These are phyloP conservation scores for Diabrotica undecimpunctata DNA, from an alignment of 1,140 invertebrate species.

Conservation along the genomic window DNA sequence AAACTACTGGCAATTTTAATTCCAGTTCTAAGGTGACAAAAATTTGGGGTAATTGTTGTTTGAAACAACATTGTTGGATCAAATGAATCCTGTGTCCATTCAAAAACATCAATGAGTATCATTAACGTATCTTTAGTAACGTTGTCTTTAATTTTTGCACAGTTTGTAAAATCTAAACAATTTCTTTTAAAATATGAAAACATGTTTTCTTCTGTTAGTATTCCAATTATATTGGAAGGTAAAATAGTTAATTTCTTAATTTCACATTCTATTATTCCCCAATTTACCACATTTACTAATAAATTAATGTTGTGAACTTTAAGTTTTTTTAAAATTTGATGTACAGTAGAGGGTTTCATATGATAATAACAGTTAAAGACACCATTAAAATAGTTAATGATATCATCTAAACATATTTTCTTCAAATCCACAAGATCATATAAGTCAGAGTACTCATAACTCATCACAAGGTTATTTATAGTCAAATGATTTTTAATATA, in stretches of 20 bases:
- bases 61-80: constrained; percentile 7
- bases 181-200: constrained; percentile 28
- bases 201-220: constrained; percentile 46
- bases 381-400: constrained; percentile 50
- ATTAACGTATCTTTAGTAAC: constrained; percentile 20
- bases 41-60: constrained; percentile 15
- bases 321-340: constrained; percentile 48
- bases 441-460: constrained; percentile 54
- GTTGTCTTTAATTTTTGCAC: constrained; percentile 24
- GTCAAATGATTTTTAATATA: constrained; percentile 52
- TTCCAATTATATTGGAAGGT: constrained; percentile 46
- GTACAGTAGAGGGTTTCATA: constrained; percentile 49
- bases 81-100: constrained; percentile 15
- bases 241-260: constrained; percentile 43
- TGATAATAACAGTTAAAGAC: constrained; percentile 48
- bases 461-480: constrained; percentile 52
- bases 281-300: constrained; percentile 50
- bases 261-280: constrained; percentile 51
- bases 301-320: constrained; percentile 49
- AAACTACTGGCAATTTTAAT: constrained; percentile 34
- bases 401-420: constrained; percentile 48
- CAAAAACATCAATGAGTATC: constrained; percentile 17
- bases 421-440: constrained; percentile 51
- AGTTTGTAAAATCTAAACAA: constrained; percentile 18
- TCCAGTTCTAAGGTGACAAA: constrained; percentile 26